A percentile compares a stretch with the other conserved stretches of the same genome.
phyloP scores from a whole-genome alignment of 2,113 vertebrate genomes.

The Ailuropoda melanoleuca region DNA sequence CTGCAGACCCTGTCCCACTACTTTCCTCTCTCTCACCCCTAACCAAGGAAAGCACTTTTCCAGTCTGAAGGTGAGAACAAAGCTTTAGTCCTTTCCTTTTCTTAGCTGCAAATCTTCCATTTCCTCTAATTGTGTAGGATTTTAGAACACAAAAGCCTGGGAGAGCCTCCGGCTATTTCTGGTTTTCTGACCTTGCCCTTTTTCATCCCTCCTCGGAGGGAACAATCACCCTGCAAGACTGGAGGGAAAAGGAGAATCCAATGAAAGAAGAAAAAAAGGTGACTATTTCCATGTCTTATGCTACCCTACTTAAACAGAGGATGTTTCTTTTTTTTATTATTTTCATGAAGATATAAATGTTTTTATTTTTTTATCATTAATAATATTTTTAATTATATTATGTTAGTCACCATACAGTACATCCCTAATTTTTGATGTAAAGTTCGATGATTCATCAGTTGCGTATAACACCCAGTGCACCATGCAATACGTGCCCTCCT shows the following conservation, averaged over 20 bases:
- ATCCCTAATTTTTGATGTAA: too few species aligned
- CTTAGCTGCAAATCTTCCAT: not conserved
- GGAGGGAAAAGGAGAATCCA: not conserved
- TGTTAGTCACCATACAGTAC: too few species aligned
- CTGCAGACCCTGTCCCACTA: not conserved
- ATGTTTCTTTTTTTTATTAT: too few species aligned
- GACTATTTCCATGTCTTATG: not conserved
- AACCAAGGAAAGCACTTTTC: not conserved
- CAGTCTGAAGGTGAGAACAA: not conserved
- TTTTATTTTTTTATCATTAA: too few species aligned
- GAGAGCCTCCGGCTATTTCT: not conserved
- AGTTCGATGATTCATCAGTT: too few species aligned
- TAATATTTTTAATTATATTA: too few species aligned
- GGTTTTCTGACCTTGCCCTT: not conserved
- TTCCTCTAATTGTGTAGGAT: not conserved
- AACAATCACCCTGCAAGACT: not conserved
- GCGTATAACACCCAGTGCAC: too few species aligned
- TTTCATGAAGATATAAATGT: too few species aligned
- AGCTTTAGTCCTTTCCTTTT: not conserved
- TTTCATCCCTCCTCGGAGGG: not conserved
- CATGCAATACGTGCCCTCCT: too few species aligned
- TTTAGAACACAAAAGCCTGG: slow-evolving; percentile 11
- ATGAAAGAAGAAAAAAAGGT: not conserved
- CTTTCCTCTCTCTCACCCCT: not conserved
- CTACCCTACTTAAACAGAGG: not conserved